phyloP scores from a whole-genome alignment of 2,888 invertebrate genomes.

The Tortrix viridana region DNA sequence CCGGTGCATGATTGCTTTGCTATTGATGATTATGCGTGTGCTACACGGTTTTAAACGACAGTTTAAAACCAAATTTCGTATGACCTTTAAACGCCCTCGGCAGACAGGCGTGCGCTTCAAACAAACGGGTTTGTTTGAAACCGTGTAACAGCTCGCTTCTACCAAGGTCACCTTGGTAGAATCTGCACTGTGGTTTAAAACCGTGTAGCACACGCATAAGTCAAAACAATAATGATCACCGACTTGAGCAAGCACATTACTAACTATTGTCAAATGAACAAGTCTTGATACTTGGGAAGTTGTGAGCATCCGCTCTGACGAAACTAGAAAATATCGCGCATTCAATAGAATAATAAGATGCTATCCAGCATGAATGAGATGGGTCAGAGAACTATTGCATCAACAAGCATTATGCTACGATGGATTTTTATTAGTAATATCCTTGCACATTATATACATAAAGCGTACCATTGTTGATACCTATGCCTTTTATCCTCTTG shows the following conservation, averaged over 20 bases:
- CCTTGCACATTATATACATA: conserved; percentile 27
- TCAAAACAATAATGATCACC: too few species aligned
- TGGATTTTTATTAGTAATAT: conserved; percentile 23
- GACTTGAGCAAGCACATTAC: background rate
- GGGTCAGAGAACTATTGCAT: conserved; percentile 20
- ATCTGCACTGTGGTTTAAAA: too few species aligned
- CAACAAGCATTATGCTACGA: conserved; percentile 15
- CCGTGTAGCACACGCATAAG: too few species aligned
- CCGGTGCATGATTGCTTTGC: too few species aligned
- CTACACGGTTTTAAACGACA: too few species aligned
- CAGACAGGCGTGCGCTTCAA: too few species aligned
- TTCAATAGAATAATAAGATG: conserved; percentile 8
- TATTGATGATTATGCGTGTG: too few species aligned
- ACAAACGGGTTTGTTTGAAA: too few species aligned
- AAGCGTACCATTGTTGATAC: conserved; percentile 2
- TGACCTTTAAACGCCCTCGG: too few species aligned
- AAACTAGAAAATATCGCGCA: background rate
- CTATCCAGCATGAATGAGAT: conserved; percentile 6
- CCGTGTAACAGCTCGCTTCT: too few species aligned
- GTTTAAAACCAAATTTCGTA: too few species aligned
- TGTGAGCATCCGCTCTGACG: conserved; percentile 6
- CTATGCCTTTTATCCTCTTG: conserved; percentile 22
- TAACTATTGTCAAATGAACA: conserved; percentile 4
- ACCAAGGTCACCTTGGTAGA: too few species aligned
- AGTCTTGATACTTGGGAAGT: conserved; percentile 1